A percentile compares a stretch with the other conserved stretches of the same genome.
Evolutionary conservation across 2,797 vertebrate genomes (phyloP).

Genomic region (Enteromius anoplus): DNA sequence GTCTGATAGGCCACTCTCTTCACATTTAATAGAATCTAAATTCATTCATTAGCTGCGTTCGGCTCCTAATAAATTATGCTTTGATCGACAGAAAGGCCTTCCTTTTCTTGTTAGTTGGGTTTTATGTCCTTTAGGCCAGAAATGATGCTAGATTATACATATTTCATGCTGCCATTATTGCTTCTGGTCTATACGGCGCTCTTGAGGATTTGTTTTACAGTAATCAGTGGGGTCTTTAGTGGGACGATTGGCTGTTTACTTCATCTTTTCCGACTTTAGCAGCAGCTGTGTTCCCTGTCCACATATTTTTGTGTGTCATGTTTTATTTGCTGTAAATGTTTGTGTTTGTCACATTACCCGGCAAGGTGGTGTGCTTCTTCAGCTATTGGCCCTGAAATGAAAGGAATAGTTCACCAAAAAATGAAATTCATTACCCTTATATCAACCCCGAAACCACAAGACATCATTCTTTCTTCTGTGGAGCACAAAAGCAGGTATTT

Average conservation of each 20-base stretch:
- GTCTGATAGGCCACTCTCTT: conserved; percentile 21
- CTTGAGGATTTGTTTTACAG: neutral
- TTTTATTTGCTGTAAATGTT: neutral
- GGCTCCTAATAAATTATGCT: neutral
- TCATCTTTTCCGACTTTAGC: neutral
- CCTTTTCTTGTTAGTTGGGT: conserved; percentile 7
- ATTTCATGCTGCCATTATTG: neutral
- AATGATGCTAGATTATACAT: neutral
- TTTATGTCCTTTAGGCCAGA: conserved; percentile 18
- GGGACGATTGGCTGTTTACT: neutral
- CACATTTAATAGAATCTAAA: conserved; percentile 20
- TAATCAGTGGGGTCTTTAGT: neutral
- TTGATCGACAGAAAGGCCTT: conserved; percentile 1
- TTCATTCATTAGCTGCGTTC: conserved; percentile 29
- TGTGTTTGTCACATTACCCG: neutral
- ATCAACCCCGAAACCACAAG: neutral
- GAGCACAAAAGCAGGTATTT: neutral
- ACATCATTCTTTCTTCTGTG: neutral
- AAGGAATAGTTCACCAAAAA: neutral
- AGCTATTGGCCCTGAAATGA: neutral
- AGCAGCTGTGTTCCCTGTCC: neutral
- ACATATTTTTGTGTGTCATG: neutral
- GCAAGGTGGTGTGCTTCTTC: too few species aligned
- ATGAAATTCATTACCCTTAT: neutral
- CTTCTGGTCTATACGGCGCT: neutral